A percentile compares a stretch with the other conserved stretches of the same genome.
phyloP scores from a whole-genome alignment of 2,113 vertebrate species.

The Phalacrocorax brasilianus region DNA sequence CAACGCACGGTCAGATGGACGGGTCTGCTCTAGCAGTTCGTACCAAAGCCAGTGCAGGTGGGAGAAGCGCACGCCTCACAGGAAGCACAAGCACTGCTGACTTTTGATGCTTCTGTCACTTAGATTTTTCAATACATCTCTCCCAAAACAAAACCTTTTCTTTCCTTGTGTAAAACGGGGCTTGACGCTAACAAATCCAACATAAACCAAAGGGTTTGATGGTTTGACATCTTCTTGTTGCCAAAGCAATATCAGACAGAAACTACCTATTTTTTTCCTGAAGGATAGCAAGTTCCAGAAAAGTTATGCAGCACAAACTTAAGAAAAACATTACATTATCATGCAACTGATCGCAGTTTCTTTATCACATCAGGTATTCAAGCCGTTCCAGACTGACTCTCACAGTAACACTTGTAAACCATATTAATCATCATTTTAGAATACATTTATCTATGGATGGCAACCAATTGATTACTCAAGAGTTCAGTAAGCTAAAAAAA shows the following conservation, averaged over 20 bases:
- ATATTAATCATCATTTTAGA: conserved; percentile 19
- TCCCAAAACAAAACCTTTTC: background rate
- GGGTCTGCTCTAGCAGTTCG: background rate
- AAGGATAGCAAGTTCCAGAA: background rate
- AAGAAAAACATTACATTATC: background rate
- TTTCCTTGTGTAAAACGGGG: background rate
- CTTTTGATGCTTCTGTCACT: background rate
- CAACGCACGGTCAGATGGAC: background rate
- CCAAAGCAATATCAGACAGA: background rate
- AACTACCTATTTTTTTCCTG: background rate
- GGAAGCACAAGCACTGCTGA: background rate
- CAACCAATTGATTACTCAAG: background rate
- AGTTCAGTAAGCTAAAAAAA: conserved; percentile 7
- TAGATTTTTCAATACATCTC: background rate
- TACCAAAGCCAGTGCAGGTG: background rate
- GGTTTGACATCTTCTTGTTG: background rate
- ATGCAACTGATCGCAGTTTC: background rate
- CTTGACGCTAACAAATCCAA: background rate
- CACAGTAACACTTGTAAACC: background rate
- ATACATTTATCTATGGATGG: background rate
- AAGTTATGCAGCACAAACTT: background rate
- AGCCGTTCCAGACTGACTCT: conserved; percentile 23
- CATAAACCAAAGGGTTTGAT: background rate
- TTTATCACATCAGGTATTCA: background rate
- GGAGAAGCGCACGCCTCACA: accelerated